A percentile compares a stretch with the other conserved stretches of the same genome.
Evolutionary conservation across 2,113 vertebrate genomes (phyloP).

Genomic region (Ceyx melanurus): DNA sequence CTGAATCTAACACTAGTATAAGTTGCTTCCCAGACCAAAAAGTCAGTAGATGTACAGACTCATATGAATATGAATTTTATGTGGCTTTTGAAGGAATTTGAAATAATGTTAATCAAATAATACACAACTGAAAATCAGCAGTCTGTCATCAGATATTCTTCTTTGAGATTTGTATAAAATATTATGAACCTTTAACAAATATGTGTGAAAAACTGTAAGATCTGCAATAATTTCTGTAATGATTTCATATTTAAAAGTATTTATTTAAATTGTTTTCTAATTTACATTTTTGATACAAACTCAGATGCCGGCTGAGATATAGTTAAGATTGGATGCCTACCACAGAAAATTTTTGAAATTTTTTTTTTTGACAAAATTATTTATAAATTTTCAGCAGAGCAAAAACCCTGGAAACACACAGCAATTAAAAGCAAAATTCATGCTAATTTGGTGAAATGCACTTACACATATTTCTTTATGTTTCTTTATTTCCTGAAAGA

Average conservation of each 20-base stretch:
- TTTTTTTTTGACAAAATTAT: not conserved
- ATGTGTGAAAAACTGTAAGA: not conserved
- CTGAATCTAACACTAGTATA: not conserved
- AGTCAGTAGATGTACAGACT: not conserved
- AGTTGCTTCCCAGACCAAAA: not conserved
- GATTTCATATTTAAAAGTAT: not conserved
- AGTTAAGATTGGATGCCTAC: not conserved
- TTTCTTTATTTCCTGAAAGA: not conserved
- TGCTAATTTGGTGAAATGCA: not conserved
- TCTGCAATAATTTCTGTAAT: not conserved
- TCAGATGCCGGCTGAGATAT: not conserved
- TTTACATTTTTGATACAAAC: not conserved
- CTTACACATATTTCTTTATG: not conserved
- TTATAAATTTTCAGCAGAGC: accelerated
- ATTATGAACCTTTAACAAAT: not conserved
- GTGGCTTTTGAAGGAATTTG: not conserved
- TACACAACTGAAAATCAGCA: not conserved
- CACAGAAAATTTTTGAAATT: not conserved
- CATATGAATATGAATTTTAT: not conserved
- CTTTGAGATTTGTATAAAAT: not conserved
- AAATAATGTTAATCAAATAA: not conserved
- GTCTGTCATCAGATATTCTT: not conserved
- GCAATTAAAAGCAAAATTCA: not conserved
- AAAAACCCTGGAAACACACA: not conserved
- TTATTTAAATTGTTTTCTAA: not conserved